Evolutionary conservation across 2,888 invertebrate genomes (phyloP).

Genomic region (Saturnia japonica): DNA sequence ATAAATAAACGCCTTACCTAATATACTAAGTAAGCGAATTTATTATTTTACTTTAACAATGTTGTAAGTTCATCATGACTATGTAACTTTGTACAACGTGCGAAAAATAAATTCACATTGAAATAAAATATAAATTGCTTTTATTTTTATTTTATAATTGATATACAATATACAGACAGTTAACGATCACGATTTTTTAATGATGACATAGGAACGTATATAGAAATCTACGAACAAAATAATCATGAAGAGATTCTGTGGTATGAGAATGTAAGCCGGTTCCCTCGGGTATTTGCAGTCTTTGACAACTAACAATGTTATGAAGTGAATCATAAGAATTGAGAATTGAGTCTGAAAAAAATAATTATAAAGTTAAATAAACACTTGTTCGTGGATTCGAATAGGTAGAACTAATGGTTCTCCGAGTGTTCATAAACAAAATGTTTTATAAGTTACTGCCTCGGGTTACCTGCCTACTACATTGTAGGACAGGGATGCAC

Average conservation of each 20-base stretch:
- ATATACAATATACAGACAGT: not conserved
- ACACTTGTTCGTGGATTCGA: not conserved
- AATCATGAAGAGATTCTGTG: slow-evolving; percentile 86
- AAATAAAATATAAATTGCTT: not conserved
- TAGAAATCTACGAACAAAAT: slow-evolving; percentile 87
- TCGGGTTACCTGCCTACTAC: too few species aligned
- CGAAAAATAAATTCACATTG: not conserved
- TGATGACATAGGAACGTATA: slow-evolving; percentile 80
- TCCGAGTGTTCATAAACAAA: too few species aligned
- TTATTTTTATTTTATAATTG: not conserved
- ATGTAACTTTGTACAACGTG: not conserved
- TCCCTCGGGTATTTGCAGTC: slow-evolving; percentile 82
- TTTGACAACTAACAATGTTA: slow-evolving; percentile 55
- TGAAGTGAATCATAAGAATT: slow-evolving; percentile 79
- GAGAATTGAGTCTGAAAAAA: slow-evolving; percentile 84
- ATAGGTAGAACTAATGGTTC: not conserved
- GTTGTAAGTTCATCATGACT: not conserved
- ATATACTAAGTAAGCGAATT: not conserved
- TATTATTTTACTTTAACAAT: not conserved
- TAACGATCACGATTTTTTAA: slow-evolving; percentile 7
- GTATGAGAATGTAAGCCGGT: slow-evolving; percentile 78
- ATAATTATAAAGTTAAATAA: slow-evolving; percentile 20
- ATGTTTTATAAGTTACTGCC: too few species aligned
- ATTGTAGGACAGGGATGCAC: too few species aligned
- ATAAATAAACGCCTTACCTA: not conserved